A percentile compares a stretch with the other conserved stretches of the same genome.
Conservation (phyloP, 2,113 vertebrate species). For the Vulpes ferrilata region DNA sequence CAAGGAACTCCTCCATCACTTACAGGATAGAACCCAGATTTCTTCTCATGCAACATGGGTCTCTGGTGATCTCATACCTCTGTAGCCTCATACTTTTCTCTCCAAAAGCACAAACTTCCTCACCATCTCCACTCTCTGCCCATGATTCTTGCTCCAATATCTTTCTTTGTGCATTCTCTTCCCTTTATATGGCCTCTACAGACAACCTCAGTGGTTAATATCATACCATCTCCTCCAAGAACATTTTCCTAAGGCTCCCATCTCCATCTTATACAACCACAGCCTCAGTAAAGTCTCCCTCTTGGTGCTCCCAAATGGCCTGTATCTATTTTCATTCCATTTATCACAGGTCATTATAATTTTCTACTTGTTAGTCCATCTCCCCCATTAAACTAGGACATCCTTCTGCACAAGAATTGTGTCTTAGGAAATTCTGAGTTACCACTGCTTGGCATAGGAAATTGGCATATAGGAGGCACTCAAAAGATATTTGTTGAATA, state of each 20-base stretch:
- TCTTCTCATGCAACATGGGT: not conserved
- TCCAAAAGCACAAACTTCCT: not conserved
- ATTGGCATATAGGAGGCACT: not conserved
- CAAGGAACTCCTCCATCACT: not conserved
- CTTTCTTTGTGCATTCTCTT: not conserved
- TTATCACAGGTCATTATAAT: not conserved
- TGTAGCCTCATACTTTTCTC: not conserved
- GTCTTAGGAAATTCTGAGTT: constrained; percentile 33
- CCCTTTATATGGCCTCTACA: not conserved
- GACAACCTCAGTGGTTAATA: not conserved
- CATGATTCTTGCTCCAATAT: not conserved
- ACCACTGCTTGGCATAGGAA: not conserved
- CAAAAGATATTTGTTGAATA: not conserved
- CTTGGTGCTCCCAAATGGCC: not conserved
- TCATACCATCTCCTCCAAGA: not conserved
- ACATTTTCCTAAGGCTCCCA: not conserved
- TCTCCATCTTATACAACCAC: not conserved
- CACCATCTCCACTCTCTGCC: not conserved
- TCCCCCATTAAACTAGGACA: not conserved
- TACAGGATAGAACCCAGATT: not conserved
- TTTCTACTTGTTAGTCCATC: not conserved
- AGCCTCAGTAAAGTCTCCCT: not conserved
- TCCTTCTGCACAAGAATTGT: not conserved
- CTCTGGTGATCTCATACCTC: not conserved
- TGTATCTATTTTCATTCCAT: not conserved